Base-by-base conservation (phyloP, 2,888 invertebrate species). In the Oscheius sp. region DNA sequence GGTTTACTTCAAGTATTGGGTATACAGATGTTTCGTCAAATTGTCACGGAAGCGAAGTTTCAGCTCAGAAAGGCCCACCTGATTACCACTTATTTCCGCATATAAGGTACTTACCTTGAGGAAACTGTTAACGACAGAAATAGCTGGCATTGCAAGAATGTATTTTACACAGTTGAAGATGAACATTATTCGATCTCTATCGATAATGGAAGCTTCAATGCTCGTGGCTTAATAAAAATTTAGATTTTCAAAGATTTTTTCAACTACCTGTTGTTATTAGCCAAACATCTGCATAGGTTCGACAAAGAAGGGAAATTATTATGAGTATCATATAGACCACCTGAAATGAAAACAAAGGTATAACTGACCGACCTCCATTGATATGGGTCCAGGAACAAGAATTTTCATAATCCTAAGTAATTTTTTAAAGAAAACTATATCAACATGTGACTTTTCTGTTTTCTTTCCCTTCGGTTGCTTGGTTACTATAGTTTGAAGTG, bases 211-310 rank as follows among this genome's bases (percentile, higher is more conserved):
- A 61, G n/a, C 22, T n/a, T 36, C 41, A 14, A 41, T 20, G 14
- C 36, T 41, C n/a, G 12, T 6, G 12, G 12, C 41, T 12, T n/a
- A n/a, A 41, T 2, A 41, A 41, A 41, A 41, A 9, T 14, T 20
- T 3, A 41, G 20, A 17, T 41, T 41, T 41, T 41, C 41, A 14
- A 14, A 12, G 41, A 41, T 12, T 12, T 41, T 20, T 20, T 41
- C 92, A 90, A 1, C 97, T 97, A 12, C 93, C 93, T 86, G 93
- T 94, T 85, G 93, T 92, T 80, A 98, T 98, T 89, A 97, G 91
- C 95, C 95, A 98, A 62, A 98, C 90, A 88, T 98, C 98, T 85
- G 95, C 95, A 78, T 94, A 90, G 0, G 97, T 95, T 78, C 96
- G 90, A 1, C 93, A 91, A 24, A 95, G 90, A 45, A 98, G 89